phyloP scores from a whole-genome alignment of 2,888 invertebrate species.

The Horisme vitalbata region DNA sequence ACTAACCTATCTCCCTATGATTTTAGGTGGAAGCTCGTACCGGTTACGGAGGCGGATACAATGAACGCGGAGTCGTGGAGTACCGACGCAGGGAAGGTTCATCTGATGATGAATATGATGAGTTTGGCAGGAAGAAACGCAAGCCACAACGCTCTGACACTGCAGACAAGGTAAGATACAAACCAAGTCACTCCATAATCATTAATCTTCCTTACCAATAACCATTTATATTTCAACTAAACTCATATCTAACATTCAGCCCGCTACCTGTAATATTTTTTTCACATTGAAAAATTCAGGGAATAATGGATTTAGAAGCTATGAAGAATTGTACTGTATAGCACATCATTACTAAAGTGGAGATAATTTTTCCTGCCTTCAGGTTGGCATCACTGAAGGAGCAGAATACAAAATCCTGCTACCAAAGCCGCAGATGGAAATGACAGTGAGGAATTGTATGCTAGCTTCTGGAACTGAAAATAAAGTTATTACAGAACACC shows the following conservation, averaged over 20 bases:
- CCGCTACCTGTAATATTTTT: constrained; percentile 42
- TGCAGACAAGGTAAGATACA: constrained; percentile 52
- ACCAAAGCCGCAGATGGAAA: constrained; percentile 72
- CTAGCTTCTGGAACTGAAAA: constrained; percentile 56
- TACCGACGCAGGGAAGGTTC: constrained; percentile 94
- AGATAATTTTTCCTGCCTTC: constrained; percentile 83
- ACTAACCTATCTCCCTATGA: no score
- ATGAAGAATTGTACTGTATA: constrained; percentile 73
- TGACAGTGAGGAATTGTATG: constrained; percentile 58
- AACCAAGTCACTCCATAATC: neutral
- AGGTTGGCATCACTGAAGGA: constrained; percentile 83
- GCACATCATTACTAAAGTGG: constrained; percentile 81
- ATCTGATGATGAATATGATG: constrained; percentile 98
- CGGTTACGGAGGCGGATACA: constrained; percentile 95
- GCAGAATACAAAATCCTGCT: constrained; percentile 77
- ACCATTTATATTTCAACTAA: constrained; percentile 11
- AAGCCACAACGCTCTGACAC: constrained; percentile 21
- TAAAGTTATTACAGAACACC: constrained; percentile 45
- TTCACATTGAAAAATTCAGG: constrained; percentile 59
- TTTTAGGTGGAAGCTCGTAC: constrained; percentile 87
- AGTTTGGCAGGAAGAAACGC: constrained; percentile 89
- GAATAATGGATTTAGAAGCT: constrained; percentile 74
- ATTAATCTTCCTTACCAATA: constrained; percentile 1
- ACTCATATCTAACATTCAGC: constrained; percentile 27
- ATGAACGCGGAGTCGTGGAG: constrained; percentile 97